A percentile compares a stretch with the other conserved stretches of the same genome.
These are phyloP conservation scores for Lycocorax pyrrhopterus DNA, from an alignment of 2,113 vertebrate genomes.

Conservation along the genomic window DNA sequence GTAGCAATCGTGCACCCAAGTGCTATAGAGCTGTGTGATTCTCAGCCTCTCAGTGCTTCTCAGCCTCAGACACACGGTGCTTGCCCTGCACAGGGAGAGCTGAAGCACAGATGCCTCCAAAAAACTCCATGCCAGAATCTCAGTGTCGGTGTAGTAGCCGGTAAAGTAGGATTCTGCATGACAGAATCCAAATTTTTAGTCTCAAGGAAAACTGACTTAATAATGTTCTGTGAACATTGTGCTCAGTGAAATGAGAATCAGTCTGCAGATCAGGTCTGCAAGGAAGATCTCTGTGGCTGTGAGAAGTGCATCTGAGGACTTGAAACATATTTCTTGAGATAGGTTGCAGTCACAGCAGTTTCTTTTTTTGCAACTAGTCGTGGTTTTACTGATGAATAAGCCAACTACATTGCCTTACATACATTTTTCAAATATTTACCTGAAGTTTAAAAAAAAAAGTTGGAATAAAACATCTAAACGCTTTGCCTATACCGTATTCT, in stretches of 20 bases:
- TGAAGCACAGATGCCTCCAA: neutral
- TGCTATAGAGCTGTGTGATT: neutral
- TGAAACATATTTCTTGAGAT: neutral
- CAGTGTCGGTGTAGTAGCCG: neutral
- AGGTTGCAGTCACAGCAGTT: neutral
- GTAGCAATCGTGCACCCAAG: neutral
- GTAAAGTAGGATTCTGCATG: neutral
- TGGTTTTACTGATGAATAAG: neutral
- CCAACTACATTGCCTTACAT: neutral
- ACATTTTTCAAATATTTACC: neutral
- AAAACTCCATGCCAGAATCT: neutral
- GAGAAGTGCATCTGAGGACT: neutral
- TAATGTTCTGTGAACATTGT: neutral
- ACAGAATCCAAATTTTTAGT: neutral
- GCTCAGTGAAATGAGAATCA: neutral
- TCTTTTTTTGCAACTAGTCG: neutral
- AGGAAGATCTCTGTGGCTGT: neutral
- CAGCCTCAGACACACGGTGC: rapidly evolving
- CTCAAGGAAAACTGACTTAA: neutral
- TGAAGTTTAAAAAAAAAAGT: neutral
- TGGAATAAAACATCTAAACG: neutral
- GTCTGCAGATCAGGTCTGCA: neutral
- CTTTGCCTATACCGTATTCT: neutral
- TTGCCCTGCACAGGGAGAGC: neutral
- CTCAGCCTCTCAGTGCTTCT: neutral